Conservation (phyloP, 53 echinoderm and acorn worm species). For the Paracentrotus lividus region DNA sequence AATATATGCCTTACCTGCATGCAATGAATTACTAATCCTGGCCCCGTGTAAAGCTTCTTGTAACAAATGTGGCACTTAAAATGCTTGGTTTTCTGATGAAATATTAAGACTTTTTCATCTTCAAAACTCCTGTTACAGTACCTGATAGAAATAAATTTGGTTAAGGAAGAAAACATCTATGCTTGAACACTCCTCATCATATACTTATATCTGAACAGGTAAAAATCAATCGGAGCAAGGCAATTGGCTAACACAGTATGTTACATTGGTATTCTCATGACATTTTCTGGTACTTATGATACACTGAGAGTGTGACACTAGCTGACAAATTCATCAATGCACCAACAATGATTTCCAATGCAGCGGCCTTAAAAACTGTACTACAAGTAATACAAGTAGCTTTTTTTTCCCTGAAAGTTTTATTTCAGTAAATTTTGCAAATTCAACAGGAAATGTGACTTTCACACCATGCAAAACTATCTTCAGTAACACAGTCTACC, state of each 20-base stretch:
- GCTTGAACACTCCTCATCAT: neutral
- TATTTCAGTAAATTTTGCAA: too few species aligned
- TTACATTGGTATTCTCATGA: neutral
- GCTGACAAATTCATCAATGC: neutral
- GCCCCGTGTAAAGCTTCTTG: conserved; percentile 98
- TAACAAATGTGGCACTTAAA: conserved; percentile 99
- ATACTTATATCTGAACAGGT: neutral
- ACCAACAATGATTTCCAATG: neutral
- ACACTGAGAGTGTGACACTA: neutral
- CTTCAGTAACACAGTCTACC: too few species aligned
- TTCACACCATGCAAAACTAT: neutral
- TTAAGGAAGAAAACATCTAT: conserved; percentile 43
- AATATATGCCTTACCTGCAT: conserved; percentile 91
- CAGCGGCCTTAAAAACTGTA: too few species aligned
- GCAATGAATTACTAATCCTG: conserved; percentile 97
- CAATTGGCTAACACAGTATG: neutral
- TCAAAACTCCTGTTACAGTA: conserved; percentile 99
- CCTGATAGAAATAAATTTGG: conserved; percentile 73
- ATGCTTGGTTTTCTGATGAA: conserved; percentile 98
- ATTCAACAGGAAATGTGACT: too few species aligned
- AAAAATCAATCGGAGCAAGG: neutral
- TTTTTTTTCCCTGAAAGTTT: too few species aligned
- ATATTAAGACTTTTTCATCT: conserved; percentile 97
- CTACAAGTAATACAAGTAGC: too few species aligned
- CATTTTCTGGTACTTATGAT: neutral